Conservation (phyloP, 2,888 invertebrate species). For the Lottia gigantea region DNA sequence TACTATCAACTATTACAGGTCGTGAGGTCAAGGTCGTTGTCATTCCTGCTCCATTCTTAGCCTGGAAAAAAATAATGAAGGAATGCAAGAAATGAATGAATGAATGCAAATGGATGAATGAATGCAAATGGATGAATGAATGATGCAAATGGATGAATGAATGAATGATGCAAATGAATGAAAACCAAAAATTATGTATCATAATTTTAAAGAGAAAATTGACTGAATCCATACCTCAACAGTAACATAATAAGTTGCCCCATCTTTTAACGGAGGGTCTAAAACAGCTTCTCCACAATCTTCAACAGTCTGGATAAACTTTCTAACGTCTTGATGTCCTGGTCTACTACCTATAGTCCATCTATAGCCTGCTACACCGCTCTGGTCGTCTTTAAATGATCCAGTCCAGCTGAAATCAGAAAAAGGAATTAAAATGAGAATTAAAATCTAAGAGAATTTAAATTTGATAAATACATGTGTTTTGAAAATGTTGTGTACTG, state of each 20-base stretch:
- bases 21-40: slow-evolving; percentile 12
- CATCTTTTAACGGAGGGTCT: slow-evolving; percentile 19
- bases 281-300: slow-evolving; percentile 15
- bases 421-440: not conserved
- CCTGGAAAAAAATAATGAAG: not conserved
- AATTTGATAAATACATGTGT: too few species aligned
- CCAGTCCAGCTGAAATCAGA: slow-evolving; percentile 26
- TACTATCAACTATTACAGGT: slow-evolving; percentile 15
- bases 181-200: not conserved
- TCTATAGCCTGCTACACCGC: slow-evolving; percentile 23
- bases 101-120: not conserved
- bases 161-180: not conserved
- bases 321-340: slow-evolving; percentile 25
- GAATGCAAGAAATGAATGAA: not conserved
- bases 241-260: slow-evolving; percentile 30
- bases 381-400: slow-evolving; percentile 26
- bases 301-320: not conserved
- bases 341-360: slow-evolving; percentile 29
- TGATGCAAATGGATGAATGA: not conserved
- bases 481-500: too few species aligned
- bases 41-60: slow-evolving; percentile 21
- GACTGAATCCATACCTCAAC: slow-evolving; percentile 22
- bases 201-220: not conserved
- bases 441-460: too few species aligned
- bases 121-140: not conserved